Percentiles rank a stretch among this genome's conserved stretches.
Evolutionary conservation across 2,888 invertebrate genomes (phyloP).

Genomic region (Phymatocera aterrima): DNA sequence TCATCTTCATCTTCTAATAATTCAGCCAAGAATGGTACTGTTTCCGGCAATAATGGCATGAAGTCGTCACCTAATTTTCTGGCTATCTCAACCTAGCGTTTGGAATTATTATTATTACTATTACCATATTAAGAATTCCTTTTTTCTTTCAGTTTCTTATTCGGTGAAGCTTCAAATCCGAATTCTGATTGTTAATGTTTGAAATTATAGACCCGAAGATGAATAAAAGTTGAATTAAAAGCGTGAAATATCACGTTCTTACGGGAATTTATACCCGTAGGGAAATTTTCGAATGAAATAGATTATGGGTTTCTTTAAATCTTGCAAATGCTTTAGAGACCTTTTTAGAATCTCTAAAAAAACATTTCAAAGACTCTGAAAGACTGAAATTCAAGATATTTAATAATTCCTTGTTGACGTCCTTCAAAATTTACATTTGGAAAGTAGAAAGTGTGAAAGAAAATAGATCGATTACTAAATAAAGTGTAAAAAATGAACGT

Average conservation of each 20-base stretch:
- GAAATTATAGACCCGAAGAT: too few species aligned
- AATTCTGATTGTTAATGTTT: too few species aligned
- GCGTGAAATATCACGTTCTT: too few species aligned
- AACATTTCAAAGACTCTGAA: not conserved
- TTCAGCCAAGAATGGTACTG: slow-evolving; percentile 95
- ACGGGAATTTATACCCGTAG: too few species aligned
- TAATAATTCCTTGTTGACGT: not conserved
- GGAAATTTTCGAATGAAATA: too few species aligned
- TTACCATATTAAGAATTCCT: not conserved
- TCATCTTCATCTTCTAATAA: slow-evolving; percentile 93
- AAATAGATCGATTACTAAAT: not conserved
- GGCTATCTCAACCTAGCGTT: slow-evolving; percentile 82
- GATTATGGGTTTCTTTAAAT: too few species aligned
- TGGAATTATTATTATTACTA: not conserved
- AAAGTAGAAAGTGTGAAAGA: not conserved
- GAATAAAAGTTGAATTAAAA: too few species aligned
- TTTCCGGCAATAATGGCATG: slow-evolving; percentile 92
- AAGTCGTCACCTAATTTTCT: slow-evolving; percentile 92
- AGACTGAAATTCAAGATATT: not conserved
- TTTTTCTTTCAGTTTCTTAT: too few species aligned
- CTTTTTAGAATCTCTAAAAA: not conserved
- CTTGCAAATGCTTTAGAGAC: too few species aligned
- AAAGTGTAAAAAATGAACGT: not conserved
- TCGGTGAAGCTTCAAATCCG: too few species aligned
- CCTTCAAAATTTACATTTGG: not conserved